Percentiles rank a stretch among this genome's conserved stretches.
Conservation (phyloP, 1,140 invertebrate species). For the Zaprionus gabonicus region DNA sequence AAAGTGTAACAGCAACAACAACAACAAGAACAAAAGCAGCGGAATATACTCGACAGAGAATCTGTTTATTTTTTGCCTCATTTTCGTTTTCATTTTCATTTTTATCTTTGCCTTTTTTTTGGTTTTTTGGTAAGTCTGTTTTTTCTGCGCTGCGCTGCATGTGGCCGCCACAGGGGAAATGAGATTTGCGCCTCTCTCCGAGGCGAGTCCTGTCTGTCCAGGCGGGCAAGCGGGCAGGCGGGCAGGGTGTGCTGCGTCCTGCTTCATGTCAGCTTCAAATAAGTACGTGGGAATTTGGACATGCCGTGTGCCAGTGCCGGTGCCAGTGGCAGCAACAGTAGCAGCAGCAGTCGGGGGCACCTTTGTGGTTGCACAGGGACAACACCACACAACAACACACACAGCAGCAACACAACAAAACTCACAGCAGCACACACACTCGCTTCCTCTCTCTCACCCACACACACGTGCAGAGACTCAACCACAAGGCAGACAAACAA, state of each 20-base stretch:
- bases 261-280: conserved; percentile 69
- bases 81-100: conserved; percentile 21
- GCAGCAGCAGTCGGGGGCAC: conserved; percentile 21
- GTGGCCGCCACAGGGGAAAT: conserved; percentile 71
- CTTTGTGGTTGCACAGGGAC: conserved; percentile 55
- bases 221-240: background rate
- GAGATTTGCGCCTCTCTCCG: conserved; percentile 71
- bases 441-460: background rate
- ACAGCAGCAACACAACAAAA: conserved; percentile 4
- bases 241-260: background rate
- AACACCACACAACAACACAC: conserved; percentile 23
- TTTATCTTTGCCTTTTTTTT: conserved; percentile 6
- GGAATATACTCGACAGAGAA: conserved; percentile 14
- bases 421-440: background rate
- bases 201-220: background rate
- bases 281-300: conserved; percentile 52
- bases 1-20: background rate
- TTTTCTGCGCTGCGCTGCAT: conserved; percentile 28
- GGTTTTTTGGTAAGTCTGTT: conserved; percentile 16
- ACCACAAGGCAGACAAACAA: conserved; percentile 42
- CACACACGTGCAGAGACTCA: background rate
- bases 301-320: conserved; percentile 29
- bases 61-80: conserved; percentile 49
- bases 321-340: conserved; percentile 17
- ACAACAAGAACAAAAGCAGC: conserved; percentile 1